Evolutionary conservation across 2,888 invertebrate genomes (phyloP).

Genomic region (Carterocephalus palaemon): DNA sequence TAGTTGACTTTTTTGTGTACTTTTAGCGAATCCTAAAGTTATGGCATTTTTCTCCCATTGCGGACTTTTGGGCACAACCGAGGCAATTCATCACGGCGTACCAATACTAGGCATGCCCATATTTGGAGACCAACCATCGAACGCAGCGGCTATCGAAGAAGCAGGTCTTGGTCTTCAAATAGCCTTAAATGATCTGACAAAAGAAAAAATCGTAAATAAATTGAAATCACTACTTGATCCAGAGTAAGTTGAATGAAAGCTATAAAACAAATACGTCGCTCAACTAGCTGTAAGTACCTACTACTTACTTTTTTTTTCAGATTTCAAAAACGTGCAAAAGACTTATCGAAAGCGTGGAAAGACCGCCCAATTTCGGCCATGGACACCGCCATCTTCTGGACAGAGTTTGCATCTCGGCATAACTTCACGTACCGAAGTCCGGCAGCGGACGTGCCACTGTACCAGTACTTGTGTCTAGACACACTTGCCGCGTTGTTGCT

Average conservation of each 20-base stretch:
- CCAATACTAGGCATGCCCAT: conserved; percentile 69
- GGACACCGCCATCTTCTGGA: conserved; percentile 74
- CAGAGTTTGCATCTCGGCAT: conserved; percentile 69
- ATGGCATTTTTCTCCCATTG: conserved; percentile 69
- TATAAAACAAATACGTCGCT: not conserved
- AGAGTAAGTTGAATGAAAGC: conserved; percentile 43
- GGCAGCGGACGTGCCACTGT: conserved; percentile 59
- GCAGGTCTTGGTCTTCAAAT: conserved; percentile 53
- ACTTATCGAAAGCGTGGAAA: conserved; percentile 55
- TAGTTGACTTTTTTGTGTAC: too few relatives aligned
- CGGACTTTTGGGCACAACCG: conserved; percentile 68
- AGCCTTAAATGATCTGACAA: conserved; percentile 55
- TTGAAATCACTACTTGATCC: conserved; percentile 73
- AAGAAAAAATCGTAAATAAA: conserved; percentile 64
- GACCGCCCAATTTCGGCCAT: conserved; percentile 67
- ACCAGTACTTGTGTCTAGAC: conserved; percentile 50
- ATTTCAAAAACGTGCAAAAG: conserved; percentile 45
- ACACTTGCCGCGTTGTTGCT: not conserved
- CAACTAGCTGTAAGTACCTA: too few relatives aligned
- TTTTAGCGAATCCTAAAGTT: conserved; percentile 68
- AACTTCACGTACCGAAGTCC: conserved; percentile 51
- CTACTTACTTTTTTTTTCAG: conserved; percentile 33
- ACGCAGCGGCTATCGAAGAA: conserved; percentile 60
- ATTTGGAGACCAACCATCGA: conserved; percentile 70
- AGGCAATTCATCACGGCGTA: conserved; percentile 68